Conservation (phyloP, 92 coral and sea anemone genomes). For the Umimayanthus chanpuru region DNA sequence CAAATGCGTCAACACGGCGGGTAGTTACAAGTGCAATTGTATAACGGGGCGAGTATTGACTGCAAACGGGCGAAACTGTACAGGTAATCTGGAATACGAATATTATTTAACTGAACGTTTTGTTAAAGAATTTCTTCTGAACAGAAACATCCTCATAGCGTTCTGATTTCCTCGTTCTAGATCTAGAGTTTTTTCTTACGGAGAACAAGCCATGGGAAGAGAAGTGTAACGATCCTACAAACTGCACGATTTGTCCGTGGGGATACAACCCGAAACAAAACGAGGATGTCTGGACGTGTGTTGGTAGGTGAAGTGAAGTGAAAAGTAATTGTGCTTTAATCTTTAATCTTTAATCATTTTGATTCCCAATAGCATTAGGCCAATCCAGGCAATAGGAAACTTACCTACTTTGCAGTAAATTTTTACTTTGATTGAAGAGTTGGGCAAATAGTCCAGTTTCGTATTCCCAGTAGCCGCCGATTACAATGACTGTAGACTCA, state of each 20-base stretch:
- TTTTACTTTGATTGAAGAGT: too few relatives aligned
- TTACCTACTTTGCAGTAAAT: too few relatives aligned
- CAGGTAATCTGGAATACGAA: background rate
- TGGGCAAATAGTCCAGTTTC: too few relatives aligned
- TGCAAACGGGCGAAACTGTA: background rate
- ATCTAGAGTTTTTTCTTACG: background rate
- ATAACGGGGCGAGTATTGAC: background rate
- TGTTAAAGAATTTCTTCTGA: background rate
- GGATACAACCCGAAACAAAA: background rate
- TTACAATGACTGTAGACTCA: too few relatives aligned
- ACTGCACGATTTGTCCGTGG: background rate
- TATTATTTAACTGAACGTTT: background rate
- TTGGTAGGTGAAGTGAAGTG: background rate
- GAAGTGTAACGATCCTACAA: background rate
- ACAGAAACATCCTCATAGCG: background rate
- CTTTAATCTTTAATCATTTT: too few relatives aligned
- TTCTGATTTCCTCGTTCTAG: background rate
- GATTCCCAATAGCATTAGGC: too few relatives aligned
- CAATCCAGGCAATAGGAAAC: too few relatives aligned
- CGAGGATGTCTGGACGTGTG: conserved; percentile 1
- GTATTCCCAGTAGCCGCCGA: too few relatives aligned
- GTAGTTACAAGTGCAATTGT: conserved; percentile 5
- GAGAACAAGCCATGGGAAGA: background rate
- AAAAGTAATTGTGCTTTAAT: too few relatives aligned
- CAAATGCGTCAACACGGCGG: background rate